phyloP scores from a whole-genome alignment of 2,888 invertebrate genomes.

The Actias luna region DNA sequence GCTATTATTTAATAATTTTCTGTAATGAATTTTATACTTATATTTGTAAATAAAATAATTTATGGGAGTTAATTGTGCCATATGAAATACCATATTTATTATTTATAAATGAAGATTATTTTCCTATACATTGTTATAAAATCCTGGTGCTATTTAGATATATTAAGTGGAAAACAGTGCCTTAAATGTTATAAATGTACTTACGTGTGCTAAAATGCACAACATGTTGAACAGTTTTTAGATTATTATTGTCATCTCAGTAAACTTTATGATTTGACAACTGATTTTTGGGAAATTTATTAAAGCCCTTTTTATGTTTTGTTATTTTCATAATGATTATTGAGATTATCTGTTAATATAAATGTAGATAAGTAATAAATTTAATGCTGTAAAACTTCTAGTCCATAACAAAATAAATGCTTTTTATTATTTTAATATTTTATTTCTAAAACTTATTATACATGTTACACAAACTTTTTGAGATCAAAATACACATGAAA shows the following conservation, averaged over 20 bases:
- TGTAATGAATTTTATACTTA: not conserved
- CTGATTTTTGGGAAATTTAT: not conserved
- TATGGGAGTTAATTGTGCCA: constrained; percentile 22
- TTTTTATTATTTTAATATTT: constrained; percentile 46
- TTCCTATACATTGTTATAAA: constrained; percentile 18
- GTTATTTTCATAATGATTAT: not conserved
- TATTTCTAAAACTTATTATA: constrained; percentile 24
- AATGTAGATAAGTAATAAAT: constrained; percentile 41
- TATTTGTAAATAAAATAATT: constrained; percentile 17
- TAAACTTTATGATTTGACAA: constrained; percentile 2
- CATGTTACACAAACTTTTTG: not conserved
- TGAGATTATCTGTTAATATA: constrained; percentile 7
- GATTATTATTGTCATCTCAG: constrained; percentile 51
- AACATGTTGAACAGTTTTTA: constrained; percentile 55
- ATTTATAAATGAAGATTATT: not conserved
- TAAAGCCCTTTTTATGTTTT: not conserved
- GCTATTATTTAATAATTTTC: not conserved
- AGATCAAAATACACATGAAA: not conserved
- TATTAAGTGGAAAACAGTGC: constrained; percentile 48
- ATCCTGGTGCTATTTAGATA: constrained; percentile 38
- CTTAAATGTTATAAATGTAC: constrained; percentile 54
- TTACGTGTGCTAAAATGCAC: constrained; percentile 56
- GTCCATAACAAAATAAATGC: constrained; percentile 73
- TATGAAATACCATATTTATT: constrained; percentile 12
- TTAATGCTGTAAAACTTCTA: constrained; percentile 68